phyloP scores from a whole-genome alignment of 2,113 vertebrate species.

The Colistium nudipinnis region DNA sequence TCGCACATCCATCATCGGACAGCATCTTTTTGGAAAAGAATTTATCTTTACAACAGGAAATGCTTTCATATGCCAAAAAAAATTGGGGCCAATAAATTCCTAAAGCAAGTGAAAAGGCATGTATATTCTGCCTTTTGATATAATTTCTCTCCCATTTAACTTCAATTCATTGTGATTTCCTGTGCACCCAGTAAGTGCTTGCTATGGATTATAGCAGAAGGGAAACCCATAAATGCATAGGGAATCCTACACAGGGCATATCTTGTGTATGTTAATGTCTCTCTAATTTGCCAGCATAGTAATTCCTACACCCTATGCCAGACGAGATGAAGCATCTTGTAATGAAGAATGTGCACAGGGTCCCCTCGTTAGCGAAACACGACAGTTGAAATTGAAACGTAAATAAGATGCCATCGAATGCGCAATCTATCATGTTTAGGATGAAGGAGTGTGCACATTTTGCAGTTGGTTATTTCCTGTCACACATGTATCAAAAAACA shows the following conservation, averaged over 20 bases:
- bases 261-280: slow-evolving; percentile 23
- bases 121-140: slow-evolving; percentile 23
- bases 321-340: slow-evolving; percentile 6
- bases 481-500: too few relatives aligned
- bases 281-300: slow-evolving; percentile 39
- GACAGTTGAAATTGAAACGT: neutral
- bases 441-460: neutral
- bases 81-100: neutral
- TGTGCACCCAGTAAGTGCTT: neutral
- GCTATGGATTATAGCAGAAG: neutral
- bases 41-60: too few relatives aligned
- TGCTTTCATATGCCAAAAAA: slow-evolving; percentile 23
- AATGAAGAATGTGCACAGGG: slow-evolving; percentile 28
- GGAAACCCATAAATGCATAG: slow-evolving; percentile 39
- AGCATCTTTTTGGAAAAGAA: too few relatives aligned
- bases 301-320: neutral
- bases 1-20: slow-evolving; percentile 11
- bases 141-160: slow-evolving; percentile 2
- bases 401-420: too few relatives aligned
- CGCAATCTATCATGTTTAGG: too few relatives aligned
- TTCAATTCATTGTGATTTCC: slow-evolving; percentile 17
- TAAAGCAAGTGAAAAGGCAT: slow-evolving; percentile 18
- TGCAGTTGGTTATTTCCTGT: too few relatives aligned
- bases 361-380: slow-evolving; percentile 1
- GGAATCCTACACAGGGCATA: slow-evolving; percentile 24